Evolutionary conservation across 1,140 invertebrate genomes (phyloP), one percentile per base, ranked within the genome.

Genomic region (Micrasema minimum): DNA sequence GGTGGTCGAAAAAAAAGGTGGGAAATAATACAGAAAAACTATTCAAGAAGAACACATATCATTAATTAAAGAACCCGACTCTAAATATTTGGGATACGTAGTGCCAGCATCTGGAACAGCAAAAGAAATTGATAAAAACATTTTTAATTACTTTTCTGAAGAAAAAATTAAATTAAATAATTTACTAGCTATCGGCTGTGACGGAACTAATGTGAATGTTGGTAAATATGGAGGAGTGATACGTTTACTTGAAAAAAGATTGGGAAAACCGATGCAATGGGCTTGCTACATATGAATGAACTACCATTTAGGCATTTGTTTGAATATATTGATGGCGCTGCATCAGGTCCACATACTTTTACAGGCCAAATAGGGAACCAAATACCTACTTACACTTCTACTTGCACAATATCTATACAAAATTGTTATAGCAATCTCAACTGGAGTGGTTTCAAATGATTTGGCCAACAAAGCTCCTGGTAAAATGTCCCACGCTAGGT

Each of bases 261-360:
- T 51, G 14, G 43, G 62, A 5, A 71, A 38, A 62, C 74, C 76
- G 31, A 55, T 78, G 11, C 72, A 78, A 43, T 77, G 75, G 75
- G 77, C 46, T 72, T 77, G 66, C 68, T 80, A 16, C 76, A 77
- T 35, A 69, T 71, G 20, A 80, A 80, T 51, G 78, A 78, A 53
- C 46, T 79, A n/a, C 73, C 72, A 41, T 73, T 80, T 11, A 65
- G 78, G 26, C 75, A 80, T 53, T 72, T 80, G 35, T 78, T 79
- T 66, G 35, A 76, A 68, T 43, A 72, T 73, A 55, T 77, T 46
- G 75, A 80, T 75, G 76, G 76, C 2, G 18, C 7, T 61, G 77
- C 75, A 72, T 66, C 76, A 6, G 77, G 78, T 20, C 77, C 78
- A 14, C 66, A 64, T 18, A 67, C 75, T 35, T 78, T 71, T 72